A percentile compares a stretch with the other conserved stretches of the same genome.
phyloP scores from a whole-genome alignment of 2,888 invertebrate genomes.

The Lycophotia porphyrea region DNA sequence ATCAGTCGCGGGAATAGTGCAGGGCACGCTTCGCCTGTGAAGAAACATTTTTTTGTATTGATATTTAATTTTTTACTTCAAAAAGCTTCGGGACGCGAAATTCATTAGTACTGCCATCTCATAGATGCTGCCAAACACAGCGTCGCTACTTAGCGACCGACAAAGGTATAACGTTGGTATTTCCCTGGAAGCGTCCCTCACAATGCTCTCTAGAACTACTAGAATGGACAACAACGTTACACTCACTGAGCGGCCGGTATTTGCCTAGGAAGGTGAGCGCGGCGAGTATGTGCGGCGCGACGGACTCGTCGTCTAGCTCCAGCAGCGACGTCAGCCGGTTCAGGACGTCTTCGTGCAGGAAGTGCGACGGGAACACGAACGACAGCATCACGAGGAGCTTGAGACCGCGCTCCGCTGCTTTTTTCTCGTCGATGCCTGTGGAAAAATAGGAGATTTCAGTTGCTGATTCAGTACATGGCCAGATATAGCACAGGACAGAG shows the following conservation, averaged over 20 bases:
- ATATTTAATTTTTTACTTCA: background rate
- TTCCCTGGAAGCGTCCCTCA: background rate
- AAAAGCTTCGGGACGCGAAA: background rate
- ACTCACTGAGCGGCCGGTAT: slow-evolving; percentile 94
- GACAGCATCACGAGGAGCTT: slow-evolving; percentile 97
- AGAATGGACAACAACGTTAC: background rate
- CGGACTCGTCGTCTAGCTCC: slow-evolving; percentile 94
- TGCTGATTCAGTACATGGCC: background rate
- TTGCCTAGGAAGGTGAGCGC: slow-evolving; percentile 96
- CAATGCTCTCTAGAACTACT: background rate
- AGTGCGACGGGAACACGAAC: slow-evolving; percentile 97
- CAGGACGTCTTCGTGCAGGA: slow-evolving; percentile 96
- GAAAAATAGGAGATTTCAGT: background rate
- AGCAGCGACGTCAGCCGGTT: slow-evolving; percentile 94
- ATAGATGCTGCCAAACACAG: background rate
- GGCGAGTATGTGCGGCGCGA: slow-evolving; percentile 95
- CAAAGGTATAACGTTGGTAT: background rate
- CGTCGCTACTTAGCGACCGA: background rate
- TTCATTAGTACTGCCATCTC: too few species aligned
- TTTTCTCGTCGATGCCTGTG: slow-evolving; percentile 94
- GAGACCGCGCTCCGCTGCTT: slow-evolving; percentile 97
- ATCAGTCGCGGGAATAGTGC: slow-evolving; percentile 94
- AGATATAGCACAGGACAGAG: too few species aligned
- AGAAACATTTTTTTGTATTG: slow-evolving; percentile 9
- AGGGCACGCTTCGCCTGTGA: slow-evolving; percentile 93